Evolutionary conservation across 53 echinoderm and acorn worm genomes (phyloP), one percentile per base, ranked within the genome.

Genomic region (Mesocentrotus franciscanus): DNA sequence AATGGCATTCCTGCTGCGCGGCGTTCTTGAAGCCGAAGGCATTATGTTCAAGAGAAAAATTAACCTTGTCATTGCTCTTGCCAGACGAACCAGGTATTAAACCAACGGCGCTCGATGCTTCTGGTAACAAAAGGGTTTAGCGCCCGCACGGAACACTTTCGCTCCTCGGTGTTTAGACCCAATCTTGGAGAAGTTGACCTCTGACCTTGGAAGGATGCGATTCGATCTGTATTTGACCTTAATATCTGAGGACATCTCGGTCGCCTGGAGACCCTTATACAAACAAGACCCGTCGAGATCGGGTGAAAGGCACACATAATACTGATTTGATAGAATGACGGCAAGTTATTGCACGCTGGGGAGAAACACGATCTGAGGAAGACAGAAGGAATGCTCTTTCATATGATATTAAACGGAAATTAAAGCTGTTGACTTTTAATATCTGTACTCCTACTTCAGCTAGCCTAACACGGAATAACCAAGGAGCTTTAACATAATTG

Each of bases 191-290:
- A 78, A 32, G 32, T 78, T 34, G 34, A 32, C 35, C 78, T 32
- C n/a, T 78, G 78, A 78, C 78, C 78, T 78, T 78, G 78, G 35
- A 78, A 78, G 34, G 78, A 34, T 78, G 78, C 78, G 78, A 78
- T 78, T 32, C 78, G 78, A 78, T 78, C 78, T 34, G 78, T 78
- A 35, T 78, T 35, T 78, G 78, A 78, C 78, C 78, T 78, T 78
- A 78, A 78, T 78, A 78, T 78, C 78, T 32, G 78, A 78, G 78
- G 17, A 78, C 78, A 78, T 78, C 78, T 78, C 34, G 78, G 78
- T 78, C 78, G 78, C 78, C 78, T 78, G 17, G 78, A 78, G 78
- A 78, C 78, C 34, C 78, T 32, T 32, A 78, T n/a, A 78, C 78
- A 35, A 78, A 78, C 78, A 78, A 13, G 78, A 13, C 6, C 78